A percentile compares a stretch with the other conserved stretches of the same genome.
phyloP scores from a whole-genome alignment of 2,888 invertebrate species.

The Nowickia ferox region DNA sequence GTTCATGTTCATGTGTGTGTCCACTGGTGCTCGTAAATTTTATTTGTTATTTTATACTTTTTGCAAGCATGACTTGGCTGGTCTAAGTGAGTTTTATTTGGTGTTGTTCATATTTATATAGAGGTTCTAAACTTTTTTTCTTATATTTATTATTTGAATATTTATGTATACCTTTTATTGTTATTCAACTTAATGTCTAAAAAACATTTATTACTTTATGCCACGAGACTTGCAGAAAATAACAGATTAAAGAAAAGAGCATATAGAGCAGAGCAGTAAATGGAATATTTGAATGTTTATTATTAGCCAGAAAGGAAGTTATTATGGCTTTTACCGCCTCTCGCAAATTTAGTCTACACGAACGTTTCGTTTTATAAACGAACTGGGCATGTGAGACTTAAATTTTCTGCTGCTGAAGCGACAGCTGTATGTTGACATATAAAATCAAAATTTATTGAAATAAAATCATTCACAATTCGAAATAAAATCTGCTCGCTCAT shows the following conservation, averaged over 20 bases:
- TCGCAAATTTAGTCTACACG: conserved; percentile 13
- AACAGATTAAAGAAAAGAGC: conserved; percentile 6
- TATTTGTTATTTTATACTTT: conserved; percentile 8
- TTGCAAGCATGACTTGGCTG: conserved; percentile 1
- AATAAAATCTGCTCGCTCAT: too few species aligned
- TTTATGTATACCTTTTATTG: conserved; percentile 44
- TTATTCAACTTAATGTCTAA: conserved; percentile 60
- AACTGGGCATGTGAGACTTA: neutral
- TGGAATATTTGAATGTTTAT: neutral
- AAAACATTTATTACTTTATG: conserved; percentile 61
- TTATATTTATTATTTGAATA: conserved; percentile 53
- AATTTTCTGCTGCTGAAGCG: too few species aligned
- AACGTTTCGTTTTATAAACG: neutral
- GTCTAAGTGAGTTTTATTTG: conserved; percentile 1
- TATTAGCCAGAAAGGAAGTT: conserved; percentile 55
- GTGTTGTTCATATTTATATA: neutral
- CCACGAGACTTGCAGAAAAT: conserved; percentile 47
- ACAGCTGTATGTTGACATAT: too few species aligned
- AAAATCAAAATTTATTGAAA: too few species aligned
- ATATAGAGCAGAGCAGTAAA: conserved; percentile 10
- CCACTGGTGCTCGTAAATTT: conserved; percentile 1
- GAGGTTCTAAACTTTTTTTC: conserved; percentile 21
- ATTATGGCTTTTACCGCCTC: conserved; percentile 61
- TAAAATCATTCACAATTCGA: too few species aligned
- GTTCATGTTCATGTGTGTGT: neutral